Percentiles rank a stretch among this genome's conserved stretches.
phyloP scores from a whole-genome alignment of 2,113 vertebrate genomes.

The Apodemus speciosus region DNA sequence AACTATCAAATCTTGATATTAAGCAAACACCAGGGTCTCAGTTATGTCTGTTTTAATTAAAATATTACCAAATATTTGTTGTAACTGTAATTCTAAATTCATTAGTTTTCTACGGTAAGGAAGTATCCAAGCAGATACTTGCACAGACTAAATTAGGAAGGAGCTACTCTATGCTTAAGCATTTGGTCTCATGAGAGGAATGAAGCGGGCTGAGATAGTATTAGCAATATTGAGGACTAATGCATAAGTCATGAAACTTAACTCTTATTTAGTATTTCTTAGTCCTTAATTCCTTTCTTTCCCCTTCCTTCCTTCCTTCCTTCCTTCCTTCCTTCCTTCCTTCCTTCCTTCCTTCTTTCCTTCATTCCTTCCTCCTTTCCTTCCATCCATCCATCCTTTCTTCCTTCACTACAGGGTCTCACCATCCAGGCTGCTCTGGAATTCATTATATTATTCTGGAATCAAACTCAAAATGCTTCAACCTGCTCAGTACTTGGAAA shows the following conservation, averaged over 20 bases:
- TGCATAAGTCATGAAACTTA: not conserved
- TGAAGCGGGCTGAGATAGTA: not conserved
- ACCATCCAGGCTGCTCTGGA: not conserved
- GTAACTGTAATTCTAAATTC: not conserved
- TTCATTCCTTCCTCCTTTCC: not conserved
- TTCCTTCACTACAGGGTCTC: not conserved
- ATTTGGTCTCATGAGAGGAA: not conserved
- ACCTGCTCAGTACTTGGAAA: not conserved
- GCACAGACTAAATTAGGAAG: not conserved
- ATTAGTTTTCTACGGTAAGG: not conserved
- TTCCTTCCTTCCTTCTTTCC: no score
- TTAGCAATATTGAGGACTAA: not conserved
- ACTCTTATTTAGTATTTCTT: not conserved
- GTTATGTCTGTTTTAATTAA: conserved; percentile 13
- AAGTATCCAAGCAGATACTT: not conserved
- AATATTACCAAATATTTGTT: not conserved
- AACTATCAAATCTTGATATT: not conserved
- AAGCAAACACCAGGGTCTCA: not conserved
- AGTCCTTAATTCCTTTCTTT: not conserved
- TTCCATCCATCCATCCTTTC: not conserved
- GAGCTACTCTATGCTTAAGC: conserved; percentile 17
- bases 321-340: not conserved
- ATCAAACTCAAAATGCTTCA: not conserved
- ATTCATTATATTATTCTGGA: not conserved
- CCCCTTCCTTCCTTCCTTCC: rapidly evolving